phyloP scores from a whole-genome alignment of 2,797 vertebrate species.

The Graptemys geographica region DNA sequence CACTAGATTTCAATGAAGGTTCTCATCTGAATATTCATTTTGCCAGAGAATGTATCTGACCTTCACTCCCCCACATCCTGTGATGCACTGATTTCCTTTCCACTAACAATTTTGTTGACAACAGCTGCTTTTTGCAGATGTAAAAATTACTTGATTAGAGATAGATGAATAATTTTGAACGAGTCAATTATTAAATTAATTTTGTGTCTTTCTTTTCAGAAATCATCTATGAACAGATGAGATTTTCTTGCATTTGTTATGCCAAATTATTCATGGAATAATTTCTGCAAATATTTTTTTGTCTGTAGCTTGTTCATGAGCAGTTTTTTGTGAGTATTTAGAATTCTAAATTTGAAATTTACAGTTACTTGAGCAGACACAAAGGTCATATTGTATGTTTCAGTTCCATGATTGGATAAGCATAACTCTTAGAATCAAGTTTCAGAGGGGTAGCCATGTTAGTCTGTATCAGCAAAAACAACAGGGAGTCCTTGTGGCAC shows the following conservation, averaged over 20 bases:
- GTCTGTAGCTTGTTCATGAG: neutral
- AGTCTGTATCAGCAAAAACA: too few relatives aligned
- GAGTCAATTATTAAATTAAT: neutral
- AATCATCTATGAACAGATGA: neutral
- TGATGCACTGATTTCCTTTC: neutral
- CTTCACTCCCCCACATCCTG: neutral
- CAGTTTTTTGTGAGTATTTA: neutral
- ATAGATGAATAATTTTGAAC: neutral
- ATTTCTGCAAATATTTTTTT: neutral
- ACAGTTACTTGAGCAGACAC: neutral
- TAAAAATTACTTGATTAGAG: neutral
- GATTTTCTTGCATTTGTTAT: neutral
- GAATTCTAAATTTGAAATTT: neutral
- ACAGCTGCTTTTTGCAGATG: neutral
- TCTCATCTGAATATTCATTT: conserved; percentile 40
- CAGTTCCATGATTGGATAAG: neutral
- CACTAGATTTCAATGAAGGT: conserved; percentile 11
- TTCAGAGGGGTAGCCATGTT: too few relatives aligned
- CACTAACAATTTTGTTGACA: neutral
- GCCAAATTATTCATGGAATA: neutral
- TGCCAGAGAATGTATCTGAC: neutral
- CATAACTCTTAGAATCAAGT: neutral
- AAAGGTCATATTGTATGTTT: neutral
- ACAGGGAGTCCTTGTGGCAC: too few relatives aligned
- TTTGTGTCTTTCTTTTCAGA: neutral